These are phyloP conservation scores for Chloroceryle inda DNA, from an alignment of 2,797 vertebrate genomes.

Conservation along the genomic window DNA sequence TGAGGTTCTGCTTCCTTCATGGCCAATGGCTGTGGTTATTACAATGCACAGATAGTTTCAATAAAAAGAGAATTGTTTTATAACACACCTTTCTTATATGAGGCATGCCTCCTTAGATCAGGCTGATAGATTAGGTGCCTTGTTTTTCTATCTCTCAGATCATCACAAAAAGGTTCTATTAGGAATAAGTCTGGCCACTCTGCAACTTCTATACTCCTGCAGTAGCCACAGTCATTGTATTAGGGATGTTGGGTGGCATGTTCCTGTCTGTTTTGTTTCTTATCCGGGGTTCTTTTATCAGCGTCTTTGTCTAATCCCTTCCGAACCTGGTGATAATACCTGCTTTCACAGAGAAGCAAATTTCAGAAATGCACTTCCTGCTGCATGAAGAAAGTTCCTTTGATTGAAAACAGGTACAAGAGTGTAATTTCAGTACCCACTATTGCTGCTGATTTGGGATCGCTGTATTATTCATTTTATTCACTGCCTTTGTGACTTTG, in stretches of 20 bases:
- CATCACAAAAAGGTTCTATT: background rate
- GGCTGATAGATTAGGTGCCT: background rate
- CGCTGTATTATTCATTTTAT: background rate
- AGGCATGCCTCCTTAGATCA: accelerated
- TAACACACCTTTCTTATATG: background rate
- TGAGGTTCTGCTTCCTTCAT: background rate
- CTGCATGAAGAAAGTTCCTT: background rate
- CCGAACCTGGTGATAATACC: background rate
- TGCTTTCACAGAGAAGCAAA: background rate
- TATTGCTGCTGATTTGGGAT: background rate
- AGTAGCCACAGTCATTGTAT: background rate
- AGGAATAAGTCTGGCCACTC: background rate
- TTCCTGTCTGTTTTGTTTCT: background rate
- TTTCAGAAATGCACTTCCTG: background rate
- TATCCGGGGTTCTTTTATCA: background rate
- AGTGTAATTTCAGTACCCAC: background rate
- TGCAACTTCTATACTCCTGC: background rate
- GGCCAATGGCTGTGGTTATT: background rate
- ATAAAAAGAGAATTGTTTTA: background rate
- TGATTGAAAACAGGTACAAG: background rate
- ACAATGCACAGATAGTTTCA: background rate
- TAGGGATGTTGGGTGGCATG: background rate
- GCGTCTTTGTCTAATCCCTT: background rate
- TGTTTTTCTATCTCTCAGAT: background rate
- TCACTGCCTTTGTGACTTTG: background rate